Conservation (phyloP, 2,113 vertebrate species). For the Daphoenositta chrysoptera region DNA sequence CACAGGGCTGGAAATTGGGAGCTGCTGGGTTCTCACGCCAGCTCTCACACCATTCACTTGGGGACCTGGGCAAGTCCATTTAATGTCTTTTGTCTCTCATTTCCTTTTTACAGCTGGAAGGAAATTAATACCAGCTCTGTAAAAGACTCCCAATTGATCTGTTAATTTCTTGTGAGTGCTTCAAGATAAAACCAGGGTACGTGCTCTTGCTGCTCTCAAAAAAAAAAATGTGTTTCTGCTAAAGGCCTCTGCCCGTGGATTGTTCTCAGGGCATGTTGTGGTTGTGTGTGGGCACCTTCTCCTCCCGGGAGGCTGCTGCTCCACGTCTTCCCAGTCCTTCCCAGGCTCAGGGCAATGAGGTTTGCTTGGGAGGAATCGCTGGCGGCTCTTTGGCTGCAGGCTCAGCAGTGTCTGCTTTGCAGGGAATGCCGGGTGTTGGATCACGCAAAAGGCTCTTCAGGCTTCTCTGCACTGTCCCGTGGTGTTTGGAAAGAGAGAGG, state of each 20-base stretch:
- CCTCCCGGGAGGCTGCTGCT: neutral
- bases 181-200: neutral
- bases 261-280: rapidly evolving
- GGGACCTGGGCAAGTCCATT: slow-evolving; percentile 42
- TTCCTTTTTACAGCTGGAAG: slow-evolving; percentile 36
- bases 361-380: neutral
- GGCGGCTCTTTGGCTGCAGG: neutral
- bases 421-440: neutral
- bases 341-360: neutral
- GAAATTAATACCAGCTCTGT: slow-evolving; percentile 49
- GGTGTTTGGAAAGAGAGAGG: neutral
- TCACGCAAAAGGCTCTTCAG: rapidly evolving
- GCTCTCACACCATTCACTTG: neutral
- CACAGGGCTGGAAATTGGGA: neutral
- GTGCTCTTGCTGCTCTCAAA: neutral
- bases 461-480: neutral
- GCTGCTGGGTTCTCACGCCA: neutral
- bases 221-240: neutral
- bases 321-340: neutral
- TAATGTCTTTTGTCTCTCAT: slow-evolving; percentile 44
- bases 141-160: slow-evolving; percentile 61
- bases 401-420: neutral
- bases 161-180: slow-evolving; percentile 61
- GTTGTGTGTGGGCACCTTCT: neutral
- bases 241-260: neutral